phyloP scores from a whole-genome alignment of 2,888 invertebrate species.

The Plebejus melissa region DNA sequence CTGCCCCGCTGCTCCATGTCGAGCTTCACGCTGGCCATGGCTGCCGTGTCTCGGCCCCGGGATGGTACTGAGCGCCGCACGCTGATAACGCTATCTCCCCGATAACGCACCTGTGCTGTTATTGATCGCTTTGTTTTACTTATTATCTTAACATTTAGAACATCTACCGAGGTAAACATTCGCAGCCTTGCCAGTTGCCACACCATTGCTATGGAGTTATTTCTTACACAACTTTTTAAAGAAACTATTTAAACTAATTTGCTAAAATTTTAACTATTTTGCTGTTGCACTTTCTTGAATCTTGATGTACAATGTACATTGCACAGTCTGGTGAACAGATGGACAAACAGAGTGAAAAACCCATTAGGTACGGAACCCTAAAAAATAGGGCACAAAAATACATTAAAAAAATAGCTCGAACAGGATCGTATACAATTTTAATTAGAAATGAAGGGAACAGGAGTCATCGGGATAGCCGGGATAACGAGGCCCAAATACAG shows the following conservation, averaged over 20 bases:
- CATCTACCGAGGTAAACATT: neutral
- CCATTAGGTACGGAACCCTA: neutral
- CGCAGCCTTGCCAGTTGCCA: constrained; percentile 1
- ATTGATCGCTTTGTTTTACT: constrained; percentile 25
- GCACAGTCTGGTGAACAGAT: neutral
- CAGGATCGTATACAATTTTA: neutral
- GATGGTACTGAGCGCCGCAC: constrained; percentile 4
- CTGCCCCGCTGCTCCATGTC: neutral
- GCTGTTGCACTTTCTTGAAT: neutral
- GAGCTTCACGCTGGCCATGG: constrained; percentile 9
- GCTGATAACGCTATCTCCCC: constrained; percentile 20
- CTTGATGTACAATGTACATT: too few relatives aligned
- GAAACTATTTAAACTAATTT: neutral
- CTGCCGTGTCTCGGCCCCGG: neutral
- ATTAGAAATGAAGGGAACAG: neutral
- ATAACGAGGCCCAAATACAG: constrained; percentile 7
- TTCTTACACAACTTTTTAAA: neutral
- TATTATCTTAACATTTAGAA: constrained; percentile 12
- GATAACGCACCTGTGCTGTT: constrained; percentile 26
- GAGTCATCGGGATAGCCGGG: neutral
- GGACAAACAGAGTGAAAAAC: neutral
- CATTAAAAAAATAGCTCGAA: neutral
- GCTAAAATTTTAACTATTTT: neutral
- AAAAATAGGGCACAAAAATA: neutral
- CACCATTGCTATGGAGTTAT: neutral